These are phyloP conservation scores for Cydia pomonella DNA, from an alignment of 1,140 invertebrate species.

Conservation along the genomic window DNA sequence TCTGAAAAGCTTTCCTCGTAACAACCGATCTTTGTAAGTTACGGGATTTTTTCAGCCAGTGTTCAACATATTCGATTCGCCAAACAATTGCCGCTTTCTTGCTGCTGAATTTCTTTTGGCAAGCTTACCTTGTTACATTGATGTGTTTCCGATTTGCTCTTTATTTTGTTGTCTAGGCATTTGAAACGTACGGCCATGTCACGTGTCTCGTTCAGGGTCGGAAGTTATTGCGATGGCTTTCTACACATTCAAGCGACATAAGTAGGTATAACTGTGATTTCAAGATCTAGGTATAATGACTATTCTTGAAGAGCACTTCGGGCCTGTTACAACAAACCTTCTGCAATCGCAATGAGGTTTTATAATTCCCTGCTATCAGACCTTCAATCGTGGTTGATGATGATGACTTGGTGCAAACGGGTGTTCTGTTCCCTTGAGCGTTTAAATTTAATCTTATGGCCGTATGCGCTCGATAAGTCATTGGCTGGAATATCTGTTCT, in stretches of 20 bases:
- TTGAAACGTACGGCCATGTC: not conserved
- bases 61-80: conserved; percentile 7
- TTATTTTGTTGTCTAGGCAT: conserved; percentile 16
- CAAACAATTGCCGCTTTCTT: not conserved
- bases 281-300: too few relatives aligned
- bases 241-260: not conserved
- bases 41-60: conserved; percentile 17
- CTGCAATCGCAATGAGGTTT: too few relatives aligned
- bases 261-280: too few relatives aligned
- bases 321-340: too few relatives aligned
- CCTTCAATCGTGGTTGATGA: too few relatives aligned
- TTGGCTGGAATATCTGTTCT: too few relatives aligned
- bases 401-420: too few relatives aligned
- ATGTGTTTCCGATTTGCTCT: conserved; percentile 32
- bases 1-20: conserved; percentile 17
- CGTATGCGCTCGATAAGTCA: too few relatives aligned
- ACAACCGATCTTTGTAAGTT: conserved; percentile 1
- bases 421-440: too few relatives aligned
- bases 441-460: too few relatives aligned
- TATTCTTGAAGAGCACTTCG: too few relatives aligned
- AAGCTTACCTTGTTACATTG: conserved; percentile 19
- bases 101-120: conserved; percentile 18
- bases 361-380: too few relatives aligned
- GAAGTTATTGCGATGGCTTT: not conserved
- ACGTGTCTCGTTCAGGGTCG: not conserved